These are phyloP conservation scores for Sphenopsis melanotis DNA, from an alignment of 2,797 vertebrate genomes.

Conservation along the genomic window DNA sequence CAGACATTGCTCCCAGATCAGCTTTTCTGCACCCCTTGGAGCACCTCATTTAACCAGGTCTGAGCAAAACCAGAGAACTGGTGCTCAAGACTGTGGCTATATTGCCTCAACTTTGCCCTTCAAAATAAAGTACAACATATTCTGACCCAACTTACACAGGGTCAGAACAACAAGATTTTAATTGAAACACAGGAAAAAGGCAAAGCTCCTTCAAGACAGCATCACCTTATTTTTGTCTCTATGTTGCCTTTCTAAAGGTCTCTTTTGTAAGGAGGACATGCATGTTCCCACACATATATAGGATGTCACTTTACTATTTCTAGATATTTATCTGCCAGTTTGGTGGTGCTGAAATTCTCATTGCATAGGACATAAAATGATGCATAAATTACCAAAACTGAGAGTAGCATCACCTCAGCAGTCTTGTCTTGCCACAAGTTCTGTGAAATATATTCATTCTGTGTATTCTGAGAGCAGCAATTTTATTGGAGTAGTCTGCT, in stretches of 20 bases:
- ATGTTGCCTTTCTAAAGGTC: background rate
- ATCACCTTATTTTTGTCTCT: background rate
- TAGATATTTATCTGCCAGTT: background rate
- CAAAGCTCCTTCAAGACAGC: background rate
- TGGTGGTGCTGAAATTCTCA: background rate
- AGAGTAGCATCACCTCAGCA: background rate
- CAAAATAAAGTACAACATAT: background rate
- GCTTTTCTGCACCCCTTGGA: background rate
- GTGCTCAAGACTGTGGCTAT: background rate
- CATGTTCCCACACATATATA: background rate
- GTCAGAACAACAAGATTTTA: background rate
- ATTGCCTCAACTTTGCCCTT: background rate
- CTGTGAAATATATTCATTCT: background rate
- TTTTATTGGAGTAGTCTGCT: background rate
- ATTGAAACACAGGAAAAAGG: background rate
- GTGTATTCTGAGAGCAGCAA: background rate
- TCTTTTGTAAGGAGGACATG: background rate
- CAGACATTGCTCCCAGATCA: background rate
- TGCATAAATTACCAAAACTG: background rate
- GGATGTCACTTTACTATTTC: background rate
- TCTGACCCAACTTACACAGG: background rate
- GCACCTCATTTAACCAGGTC: background rate
- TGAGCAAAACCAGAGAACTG: background rate
- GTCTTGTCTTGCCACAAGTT: background rate
- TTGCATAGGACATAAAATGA: background rate